phyloP scores from a whole-genome alignment of 2,888 invertebrate genomes.

The Heptascelio sp. region DNA sequence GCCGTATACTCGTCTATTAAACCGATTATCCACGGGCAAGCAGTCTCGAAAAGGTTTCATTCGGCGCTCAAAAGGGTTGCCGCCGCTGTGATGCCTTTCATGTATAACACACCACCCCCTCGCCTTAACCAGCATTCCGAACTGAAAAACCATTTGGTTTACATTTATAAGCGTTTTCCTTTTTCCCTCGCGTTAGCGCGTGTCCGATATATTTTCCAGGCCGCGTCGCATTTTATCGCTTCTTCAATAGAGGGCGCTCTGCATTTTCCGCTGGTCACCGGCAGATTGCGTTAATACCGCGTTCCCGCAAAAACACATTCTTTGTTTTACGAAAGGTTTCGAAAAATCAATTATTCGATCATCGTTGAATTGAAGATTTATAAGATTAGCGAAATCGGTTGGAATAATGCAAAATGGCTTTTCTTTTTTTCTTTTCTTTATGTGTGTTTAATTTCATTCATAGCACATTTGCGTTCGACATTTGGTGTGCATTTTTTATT shows the following conservation, averaged over 20 bases:
- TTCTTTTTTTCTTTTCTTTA: too few species aligned
- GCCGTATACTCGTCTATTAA: too few species aligned
- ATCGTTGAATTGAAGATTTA: too few species aligned
- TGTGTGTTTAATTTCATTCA: too few species aligned
- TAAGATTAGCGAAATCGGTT: too few species aligned
- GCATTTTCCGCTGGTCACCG: slow-evolving; percentile 64
- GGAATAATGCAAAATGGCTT: too few species aligned
- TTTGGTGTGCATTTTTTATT: too few species aligned
- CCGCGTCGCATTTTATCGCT: slow-evolving; percentile 60
- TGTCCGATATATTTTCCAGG: slow-evolving; percentile 70
- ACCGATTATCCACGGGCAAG: too few species aligned
- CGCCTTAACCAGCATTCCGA: slow-evolving; percentile 58
- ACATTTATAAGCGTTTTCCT: slow-evolving; percentile 70
- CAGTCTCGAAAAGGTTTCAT: slow-evolving; percentile 78
- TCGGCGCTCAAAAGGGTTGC: slow-evolving; percentile 75
- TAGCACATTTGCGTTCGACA: too few species aligned
- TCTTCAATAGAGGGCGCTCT: slow-evolving; percentile 50
- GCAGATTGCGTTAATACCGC: slow-evolving; percentile 61
- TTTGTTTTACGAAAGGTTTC: slow-evolving; percentile 32
- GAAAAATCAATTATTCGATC: too few species aligned
- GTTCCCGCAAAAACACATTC: slow-evolving; percentile 51
- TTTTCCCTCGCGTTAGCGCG: slow-evolving; percentile 70
- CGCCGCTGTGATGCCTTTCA: slow-evolving; percentile 67
- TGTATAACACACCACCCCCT: slow-evolving; percentile 60
- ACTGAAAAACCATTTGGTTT: slow-evolving; percentile 69